phyloP scores from a whole-genome alignment of 2,113 vertebrate species.

The Vireo altiloquus region DNA sequence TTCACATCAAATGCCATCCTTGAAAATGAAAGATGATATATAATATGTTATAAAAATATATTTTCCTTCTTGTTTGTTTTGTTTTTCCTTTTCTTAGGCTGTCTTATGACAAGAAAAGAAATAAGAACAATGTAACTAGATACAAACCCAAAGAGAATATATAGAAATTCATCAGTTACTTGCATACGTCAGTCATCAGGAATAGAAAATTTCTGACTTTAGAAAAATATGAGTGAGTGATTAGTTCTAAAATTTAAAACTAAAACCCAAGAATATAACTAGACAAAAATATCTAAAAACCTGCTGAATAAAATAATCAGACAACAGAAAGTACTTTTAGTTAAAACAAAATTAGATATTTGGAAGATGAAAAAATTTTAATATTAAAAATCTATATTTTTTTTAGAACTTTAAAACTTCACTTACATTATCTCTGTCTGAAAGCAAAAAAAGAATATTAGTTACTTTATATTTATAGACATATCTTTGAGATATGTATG shows the following conservation, averaged over 20 bases:
- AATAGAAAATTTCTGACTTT: not conserved
- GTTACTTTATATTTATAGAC: not conserved
- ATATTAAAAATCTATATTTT: not conserved
- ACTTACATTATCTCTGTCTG: not conserved
- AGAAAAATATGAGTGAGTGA: not conserved
- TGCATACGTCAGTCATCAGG: too few relatives aligned
- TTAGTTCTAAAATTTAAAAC: not conserved
- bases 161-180: not conserved
- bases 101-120: not conserved
- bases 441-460: not conserved
- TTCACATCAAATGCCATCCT: not conserved
- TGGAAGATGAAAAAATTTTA: not conserved
- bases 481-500: not conserved
- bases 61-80: not conserved
- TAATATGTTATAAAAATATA: not conserved
- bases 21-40: not conserved
- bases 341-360: not conserved
- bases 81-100: not conserved
- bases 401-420: not conserved
- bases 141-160: not conserved
- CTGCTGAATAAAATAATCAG: not conserved
- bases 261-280: not conserved
- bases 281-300: not conserved
- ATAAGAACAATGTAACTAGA: not conserved
- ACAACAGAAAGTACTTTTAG: not conserved